Evolutionary conservation across 1,140 invertebrate genomes (phyloP).

Genomic region (Chionoecetes opilio): DNA sequence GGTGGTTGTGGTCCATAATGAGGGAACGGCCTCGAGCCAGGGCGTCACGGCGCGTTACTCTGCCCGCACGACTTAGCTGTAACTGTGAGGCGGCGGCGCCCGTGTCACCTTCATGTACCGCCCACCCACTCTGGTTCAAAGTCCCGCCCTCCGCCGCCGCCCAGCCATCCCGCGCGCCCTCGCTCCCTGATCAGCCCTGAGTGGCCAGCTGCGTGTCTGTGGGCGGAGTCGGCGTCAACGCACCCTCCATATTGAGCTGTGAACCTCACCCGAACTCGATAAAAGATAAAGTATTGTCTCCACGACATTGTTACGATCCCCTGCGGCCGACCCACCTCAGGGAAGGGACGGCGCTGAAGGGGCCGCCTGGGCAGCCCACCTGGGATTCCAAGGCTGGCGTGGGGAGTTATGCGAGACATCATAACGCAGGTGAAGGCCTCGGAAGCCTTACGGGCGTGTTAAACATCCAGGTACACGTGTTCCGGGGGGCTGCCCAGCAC

Average conservation of each 20-base stretch:
- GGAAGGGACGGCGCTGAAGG: background rate
- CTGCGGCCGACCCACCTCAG: background rate
- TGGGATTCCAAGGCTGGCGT: background rate
- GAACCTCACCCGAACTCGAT: constrained; percentile 62
- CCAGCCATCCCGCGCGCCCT: constrained; percentile 43
- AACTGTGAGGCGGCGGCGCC: constrained; percentile 60
- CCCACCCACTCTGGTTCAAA: constrained; percentile 42
- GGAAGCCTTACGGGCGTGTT: background rate
- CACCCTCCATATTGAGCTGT: constrained; percentile 71
- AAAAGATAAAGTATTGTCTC: constrained; percentile 60
- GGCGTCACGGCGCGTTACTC: constrained; percentile 31
- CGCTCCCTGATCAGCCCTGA: background rate
- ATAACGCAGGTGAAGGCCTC: constrained; percentile 22
- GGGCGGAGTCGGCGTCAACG: constrained; percentile 10
- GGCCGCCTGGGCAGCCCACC: background rate
- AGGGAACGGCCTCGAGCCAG: background rate
- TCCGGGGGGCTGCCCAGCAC: background rate
- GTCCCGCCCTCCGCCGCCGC: constrained; percentile 45
- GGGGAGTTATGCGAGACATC: background rate
- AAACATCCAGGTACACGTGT: background rate
- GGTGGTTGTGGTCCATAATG: constrained; percentile 40
- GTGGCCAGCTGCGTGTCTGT: background rate
- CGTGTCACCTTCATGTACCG: constrained; percentile 66
- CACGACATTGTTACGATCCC: constrained; percentile 49
- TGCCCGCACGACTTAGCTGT: constrained; percentile 71